Evolutionary conservation across 2,113 vertebrate genomes (phyloP).

Genomic region (Terrapene triunguis): DNA sequence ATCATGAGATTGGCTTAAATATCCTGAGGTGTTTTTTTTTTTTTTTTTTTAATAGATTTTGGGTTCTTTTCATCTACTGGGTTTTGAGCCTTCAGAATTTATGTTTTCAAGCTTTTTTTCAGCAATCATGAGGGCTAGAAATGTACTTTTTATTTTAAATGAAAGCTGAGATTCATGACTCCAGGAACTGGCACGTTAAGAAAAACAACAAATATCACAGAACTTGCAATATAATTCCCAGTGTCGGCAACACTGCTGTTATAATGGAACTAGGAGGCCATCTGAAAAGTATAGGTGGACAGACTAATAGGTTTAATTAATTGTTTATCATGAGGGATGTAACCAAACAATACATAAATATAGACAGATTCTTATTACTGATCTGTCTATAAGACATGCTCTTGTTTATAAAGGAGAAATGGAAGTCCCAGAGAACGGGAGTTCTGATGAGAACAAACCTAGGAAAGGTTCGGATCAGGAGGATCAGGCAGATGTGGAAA

Average conservation of each 20-base stretch:
- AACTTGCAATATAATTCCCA: background rate
- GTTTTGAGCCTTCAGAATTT: background rate
- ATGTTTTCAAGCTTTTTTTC: constrained; percentile 23
- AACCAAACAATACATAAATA: background rate
- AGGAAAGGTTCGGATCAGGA: background rate
- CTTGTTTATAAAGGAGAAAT: background rate
- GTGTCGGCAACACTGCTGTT: background rate
- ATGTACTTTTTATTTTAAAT: background rate
- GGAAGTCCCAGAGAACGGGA: background rate
- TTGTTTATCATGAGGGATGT: background rate
- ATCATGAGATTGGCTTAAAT: constrained; percentile 18
- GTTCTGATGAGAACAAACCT: background rate
- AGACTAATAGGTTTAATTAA: background rate
- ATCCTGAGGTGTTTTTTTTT: background rate
- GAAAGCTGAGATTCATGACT: background rate
- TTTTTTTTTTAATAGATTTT: background rate
- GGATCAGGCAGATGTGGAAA: background rate
- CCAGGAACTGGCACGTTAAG: background rate
- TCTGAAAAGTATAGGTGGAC: background rate
- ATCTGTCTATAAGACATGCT: background rate
- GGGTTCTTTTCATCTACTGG: background rate
- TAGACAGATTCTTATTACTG: background rate
- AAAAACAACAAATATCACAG: background rate
- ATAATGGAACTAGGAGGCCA: background rate
- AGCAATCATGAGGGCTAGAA: background rate